These are phyloP conservation scores for Tortricodes alternella DNA, from an alignment of 2,888 invertebrate genomes.

Conservation along the genomic window DNA sequence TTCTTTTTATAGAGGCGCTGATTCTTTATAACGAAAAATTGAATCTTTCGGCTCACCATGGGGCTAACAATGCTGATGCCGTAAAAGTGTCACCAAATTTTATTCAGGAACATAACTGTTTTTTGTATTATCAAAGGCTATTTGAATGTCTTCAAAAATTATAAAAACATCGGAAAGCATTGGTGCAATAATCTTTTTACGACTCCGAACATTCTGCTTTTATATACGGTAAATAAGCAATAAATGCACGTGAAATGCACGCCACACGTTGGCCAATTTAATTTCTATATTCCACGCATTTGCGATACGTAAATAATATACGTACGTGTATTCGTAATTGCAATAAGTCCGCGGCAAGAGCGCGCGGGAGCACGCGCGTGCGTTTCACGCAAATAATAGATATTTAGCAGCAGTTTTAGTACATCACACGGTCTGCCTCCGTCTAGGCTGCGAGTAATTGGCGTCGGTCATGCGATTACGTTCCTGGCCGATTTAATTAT, in stretches of 20 bases:
- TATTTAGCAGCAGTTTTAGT: conserved; percentile 68
- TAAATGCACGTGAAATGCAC: no score
- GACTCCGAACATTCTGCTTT: no score
- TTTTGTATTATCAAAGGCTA: background rate
- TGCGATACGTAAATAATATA: conserved; percentile 8
- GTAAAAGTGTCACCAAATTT: background rate
- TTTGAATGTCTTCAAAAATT: background rate
- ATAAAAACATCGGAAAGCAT: background rate
- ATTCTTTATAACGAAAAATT: no score
- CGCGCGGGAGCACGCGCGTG: conserved; percentile 63
- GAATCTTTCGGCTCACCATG: background rate
- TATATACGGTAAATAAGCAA: no score
- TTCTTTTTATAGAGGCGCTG: no score
- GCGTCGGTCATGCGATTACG: conserved; percentile 81
- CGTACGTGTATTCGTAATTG: conserved; percentile 9
- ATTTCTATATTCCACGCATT: conserved; percentile 13
- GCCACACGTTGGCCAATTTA: no score
- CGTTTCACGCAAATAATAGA: conserved; percentile 72
- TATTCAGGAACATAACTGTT: background rate
- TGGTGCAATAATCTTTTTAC: background rate
- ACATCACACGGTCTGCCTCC: conserved; percentile 73
- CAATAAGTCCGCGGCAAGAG: conserved; percentile 34
- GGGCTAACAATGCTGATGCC: background rate
- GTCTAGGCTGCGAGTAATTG: conserved; percentile 78
- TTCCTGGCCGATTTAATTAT: conserved; percentile 81